A percentile compares a stretch with the other conserved stretches of the same genome.
phyloP scores from a whole-genome alignment of 2,113 vertebrate genomes.

The Odontesthes bonariensis region DNA sequence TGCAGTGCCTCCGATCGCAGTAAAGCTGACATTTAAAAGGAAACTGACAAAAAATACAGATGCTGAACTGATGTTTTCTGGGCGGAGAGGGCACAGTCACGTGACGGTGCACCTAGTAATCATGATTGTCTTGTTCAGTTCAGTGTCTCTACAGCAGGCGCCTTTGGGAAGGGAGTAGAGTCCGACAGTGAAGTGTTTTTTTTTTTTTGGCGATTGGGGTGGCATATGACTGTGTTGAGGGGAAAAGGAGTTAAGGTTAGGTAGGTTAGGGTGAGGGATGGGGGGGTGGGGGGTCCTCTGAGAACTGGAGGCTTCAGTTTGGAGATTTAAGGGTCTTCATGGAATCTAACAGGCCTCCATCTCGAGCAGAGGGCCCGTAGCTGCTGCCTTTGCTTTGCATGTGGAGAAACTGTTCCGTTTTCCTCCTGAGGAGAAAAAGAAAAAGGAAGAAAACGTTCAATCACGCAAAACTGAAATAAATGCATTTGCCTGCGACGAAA shows the following conservation, averaged over 20 bases:
- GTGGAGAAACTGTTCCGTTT: conserved; percentile 94
- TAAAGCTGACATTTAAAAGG: conserved; percentile 58
- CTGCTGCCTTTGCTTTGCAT: conserved; percentile 96
- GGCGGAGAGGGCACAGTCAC: conserved; percentile 26
- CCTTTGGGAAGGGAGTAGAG: conserved; percentile 54
- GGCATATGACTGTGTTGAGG: conserved; percentile 43
- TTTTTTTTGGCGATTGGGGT: conserved; percentile 6
- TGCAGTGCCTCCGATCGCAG: conserved; percentile 76
- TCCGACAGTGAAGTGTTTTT: conserved; percentile 54
- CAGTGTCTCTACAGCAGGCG: conserved; percentile 80
- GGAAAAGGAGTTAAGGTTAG: conserved; percentile 7
- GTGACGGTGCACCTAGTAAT: conserved; percentile 53
- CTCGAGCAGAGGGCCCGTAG: conserved; percentile 95
- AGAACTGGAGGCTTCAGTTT: conserved; percentile 74
- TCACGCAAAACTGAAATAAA: background rate
- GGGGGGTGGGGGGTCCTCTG: conserved; percentile 61
- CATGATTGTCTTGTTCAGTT: conserved; percentile 85
- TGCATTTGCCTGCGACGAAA: background rate
- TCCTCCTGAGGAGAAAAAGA: conserved; percentile 84
- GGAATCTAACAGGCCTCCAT: conserved; percentile 97
- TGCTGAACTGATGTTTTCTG: conserved; percentile 28
- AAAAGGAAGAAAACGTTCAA: conserved; percentile 10
- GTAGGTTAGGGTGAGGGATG: background rate
- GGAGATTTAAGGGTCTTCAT: conserved; percentile 77
- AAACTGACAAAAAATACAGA: conserved; percentile 54